Evolutionary conservation across 2,888 invertebrate genomes (phyloP).

Genomic region (Neoscelio sp.): DNA sequence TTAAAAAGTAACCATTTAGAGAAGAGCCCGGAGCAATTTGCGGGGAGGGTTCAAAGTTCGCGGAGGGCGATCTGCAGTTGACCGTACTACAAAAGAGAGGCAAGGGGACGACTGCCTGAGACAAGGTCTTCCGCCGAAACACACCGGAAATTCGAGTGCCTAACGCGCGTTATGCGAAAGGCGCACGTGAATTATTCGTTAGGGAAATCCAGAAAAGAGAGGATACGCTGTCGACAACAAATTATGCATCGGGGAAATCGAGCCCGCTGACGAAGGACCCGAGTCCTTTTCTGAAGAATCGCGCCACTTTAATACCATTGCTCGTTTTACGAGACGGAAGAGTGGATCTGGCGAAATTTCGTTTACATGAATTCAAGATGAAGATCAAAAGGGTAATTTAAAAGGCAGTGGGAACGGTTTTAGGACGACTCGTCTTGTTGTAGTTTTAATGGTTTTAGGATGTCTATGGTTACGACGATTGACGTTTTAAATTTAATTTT

Average conservation of each 20-base stretch:
- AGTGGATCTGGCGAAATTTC: slow-evolving; percentile 36
- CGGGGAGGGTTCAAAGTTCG: slow-evolving; percentile 34
- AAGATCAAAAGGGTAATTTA: slow-evolving; percentile 42
- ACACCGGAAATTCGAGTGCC: slow-evolving; percentile 66
- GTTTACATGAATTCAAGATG: slow-evolving; percentile 49
- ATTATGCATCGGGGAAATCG: slow-evolving; percentile 70
- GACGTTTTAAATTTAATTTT: too few relatives aligned
- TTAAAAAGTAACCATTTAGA: slow-evolving; percentile 74
- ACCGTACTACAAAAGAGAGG: slow-evolving; percentile 54
- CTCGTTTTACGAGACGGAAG: slow-evolving; percentile 12
- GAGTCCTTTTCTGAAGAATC: slow-evolving; percentile 32
- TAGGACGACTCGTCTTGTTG: too few relatives aligned
- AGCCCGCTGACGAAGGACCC: slow-evolving; percentile 52
- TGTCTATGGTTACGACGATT: too few relatives aligned
- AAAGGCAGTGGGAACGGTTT: not conserved
- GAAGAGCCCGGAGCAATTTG: slow-evolving; percentile 64
- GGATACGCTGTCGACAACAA: slow-evolving; percentile 58
- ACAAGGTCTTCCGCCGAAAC: slow-evolving; percentile 41
- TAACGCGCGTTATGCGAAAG: slow-evolving; percentile 61
- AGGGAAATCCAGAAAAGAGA: slow-evolving; percentile 68
- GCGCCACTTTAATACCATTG: slow-evolving; percentile 43
- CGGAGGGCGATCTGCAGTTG: slow-evolving; percentile 39
- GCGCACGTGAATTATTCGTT: slow-evolving; percentile 68
- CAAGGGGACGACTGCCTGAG: slow-evolving; percentile 23
- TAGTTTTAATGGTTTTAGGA: too few relatives aligned